Conservation (phyloP, 2,888 invertebrate species). For the Bruchidius siliquastri region DNA sequence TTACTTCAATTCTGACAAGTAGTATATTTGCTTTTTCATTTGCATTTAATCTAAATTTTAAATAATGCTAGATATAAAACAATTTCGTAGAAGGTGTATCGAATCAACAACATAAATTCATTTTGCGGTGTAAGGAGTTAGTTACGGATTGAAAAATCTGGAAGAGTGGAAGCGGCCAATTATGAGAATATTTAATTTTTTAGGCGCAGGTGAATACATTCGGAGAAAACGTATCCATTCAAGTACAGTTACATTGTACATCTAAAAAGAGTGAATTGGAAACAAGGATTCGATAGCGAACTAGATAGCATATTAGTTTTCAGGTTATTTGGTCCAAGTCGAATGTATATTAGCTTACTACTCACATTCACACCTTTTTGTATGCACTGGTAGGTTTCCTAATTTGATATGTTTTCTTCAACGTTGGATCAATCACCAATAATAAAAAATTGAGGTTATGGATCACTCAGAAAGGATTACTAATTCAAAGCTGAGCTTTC, state of each 20-base stretch:
- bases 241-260: not conserved
- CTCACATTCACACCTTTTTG: not conserved
- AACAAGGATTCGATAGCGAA: not conserved
- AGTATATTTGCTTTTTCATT: not conserved
- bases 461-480: no score
- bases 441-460: no score
- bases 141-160: not conserved
- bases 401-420: not conserved
- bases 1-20: not conserved
- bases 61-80: not conserved
- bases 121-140: not conserved
- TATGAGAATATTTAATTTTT: not conserved
- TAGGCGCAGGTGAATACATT: not conserved
- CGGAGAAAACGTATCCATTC: not conserved
- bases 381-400: not conserved
- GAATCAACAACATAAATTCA: not conserved
- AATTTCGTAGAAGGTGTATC: not conserved
- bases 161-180: not conserved
- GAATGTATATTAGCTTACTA: not conserved
- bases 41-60: not conserved
- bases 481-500: no score
- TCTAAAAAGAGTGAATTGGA: not conserved
- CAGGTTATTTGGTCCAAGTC: not conserved
- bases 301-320: not conserved
- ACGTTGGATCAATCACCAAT: no score